Evolutionary conservation across 2,113 vertebrate genomes (phyloP).

Genomic region (Lepus europaeus): DNA sequence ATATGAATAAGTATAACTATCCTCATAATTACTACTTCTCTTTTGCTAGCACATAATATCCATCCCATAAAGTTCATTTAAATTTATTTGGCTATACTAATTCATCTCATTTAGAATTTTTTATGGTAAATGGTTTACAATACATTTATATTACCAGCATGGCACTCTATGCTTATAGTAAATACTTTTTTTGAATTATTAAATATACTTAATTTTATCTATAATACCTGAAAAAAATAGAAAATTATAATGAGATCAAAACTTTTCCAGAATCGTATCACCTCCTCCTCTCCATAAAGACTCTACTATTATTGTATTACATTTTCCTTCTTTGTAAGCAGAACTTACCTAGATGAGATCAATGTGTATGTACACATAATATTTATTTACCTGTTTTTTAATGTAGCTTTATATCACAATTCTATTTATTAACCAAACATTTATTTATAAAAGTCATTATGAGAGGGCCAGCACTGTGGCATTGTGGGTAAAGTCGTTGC

Average conservation of each 20-base stretch:
- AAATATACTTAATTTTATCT: neutral
- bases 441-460: neutral
- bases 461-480: neutral
- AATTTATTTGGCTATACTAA: neutral
- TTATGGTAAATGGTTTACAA: constrained; percentile 15
- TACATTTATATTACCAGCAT: neutral
- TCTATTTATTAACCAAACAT: neutral
- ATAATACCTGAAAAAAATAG: neutral
- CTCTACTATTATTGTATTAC: too few species aligned
- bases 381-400: neutral
- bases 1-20: neutral
- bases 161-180: neutral
- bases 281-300: neutral
- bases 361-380: neutral
- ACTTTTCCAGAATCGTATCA: neutral
- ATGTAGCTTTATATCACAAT: neutral
- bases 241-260: constrained; percentile 10
- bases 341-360: neutral
- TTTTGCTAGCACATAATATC: neutral
- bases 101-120: neutral
- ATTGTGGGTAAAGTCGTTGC: too few species aligned
- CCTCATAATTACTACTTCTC: neutral
- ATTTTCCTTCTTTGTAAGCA: neutral
- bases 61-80: neutral
- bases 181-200: neutral